Conservation (phyloP, 2,113 vertebrate genomes). For the Rhagologus leucostigma region DNA sequence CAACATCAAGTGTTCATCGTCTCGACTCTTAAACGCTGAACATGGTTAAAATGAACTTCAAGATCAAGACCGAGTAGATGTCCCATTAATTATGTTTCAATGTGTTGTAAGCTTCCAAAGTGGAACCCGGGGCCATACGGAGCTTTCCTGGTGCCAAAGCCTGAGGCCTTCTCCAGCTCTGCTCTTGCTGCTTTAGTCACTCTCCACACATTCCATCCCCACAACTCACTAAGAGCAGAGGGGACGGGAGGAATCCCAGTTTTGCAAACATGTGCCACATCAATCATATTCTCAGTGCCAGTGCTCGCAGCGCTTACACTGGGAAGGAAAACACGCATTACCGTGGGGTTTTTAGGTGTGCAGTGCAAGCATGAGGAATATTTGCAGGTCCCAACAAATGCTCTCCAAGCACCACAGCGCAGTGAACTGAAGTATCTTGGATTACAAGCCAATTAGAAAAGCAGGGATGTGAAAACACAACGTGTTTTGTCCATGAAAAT, state of each 20-base stretch:
- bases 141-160: neutral
- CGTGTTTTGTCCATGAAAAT: neutral
- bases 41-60: neutral
- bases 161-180: slow-evolving; percentile 19
- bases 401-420: neutral
- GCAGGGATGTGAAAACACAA: neutral
- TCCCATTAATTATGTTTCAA: neutral
- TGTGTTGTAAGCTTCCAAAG: neutral
- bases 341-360: neutral
- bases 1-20: neutral
- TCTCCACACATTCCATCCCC: neutral
- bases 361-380: neutral
- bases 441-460: neutral
- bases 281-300: neutral
- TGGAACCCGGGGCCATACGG: neutral
- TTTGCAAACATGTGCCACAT: neutral
- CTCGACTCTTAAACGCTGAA: neutral
- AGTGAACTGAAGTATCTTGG: neutral
- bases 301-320: neutral
- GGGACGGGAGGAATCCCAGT: neutral
- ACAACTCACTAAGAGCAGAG: neutral
- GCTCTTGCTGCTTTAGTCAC: neutral
- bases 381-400: neutral
- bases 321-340: neutral
- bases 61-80: neutral